Conservation (phyloP, 2,113 vertebrate genomes). For the Bucco capensis region DNA sequence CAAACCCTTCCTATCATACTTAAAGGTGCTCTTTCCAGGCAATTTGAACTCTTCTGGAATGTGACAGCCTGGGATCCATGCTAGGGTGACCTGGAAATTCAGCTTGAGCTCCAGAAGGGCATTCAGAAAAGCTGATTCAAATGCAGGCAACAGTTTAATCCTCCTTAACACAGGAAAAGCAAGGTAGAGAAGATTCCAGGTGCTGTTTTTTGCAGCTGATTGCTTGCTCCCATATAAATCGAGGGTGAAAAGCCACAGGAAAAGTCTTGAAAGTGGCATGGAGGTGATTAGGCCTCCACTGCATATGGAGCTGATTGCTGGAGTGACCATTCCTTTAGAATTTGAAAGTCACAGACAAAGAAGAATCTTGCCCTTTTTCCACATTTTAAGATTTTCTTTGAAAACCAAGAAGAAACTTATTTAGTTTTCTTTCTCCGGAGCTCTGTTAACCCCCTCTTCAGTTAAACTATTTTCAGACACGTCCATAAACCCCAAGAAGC, state of each 20-base stretch:
- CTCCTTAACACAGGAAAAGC: neutral
- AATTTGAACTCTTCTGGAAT: neutral
- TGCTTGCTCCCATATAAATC: neutral
- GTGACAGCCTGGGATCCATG: neutral
- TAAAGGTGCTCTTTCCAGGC: neutral
- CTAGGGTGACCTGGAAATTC: neutral
- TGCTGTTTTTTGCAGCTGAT: neutral
- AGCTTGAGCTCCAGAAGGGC: neutral
- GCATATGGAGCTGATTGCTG: neutral
- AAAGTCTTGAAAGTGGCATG: neutral
- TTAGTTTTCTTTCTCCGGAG: neutral
- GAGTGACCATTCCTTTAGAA: neutral
- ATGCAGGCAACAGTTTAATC: neutral
- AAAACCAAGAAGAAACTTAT: neutral
- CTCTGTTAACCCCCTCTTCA: neutral
- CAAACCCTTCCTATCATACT: neutral
- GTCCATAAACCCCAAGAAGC: neutral
- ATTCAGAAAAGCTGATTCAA: conserved; percentile 3
- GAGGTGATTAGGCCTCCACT: neutral
- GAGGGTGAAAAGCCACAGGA: neutral
- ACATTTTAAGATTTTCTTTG: neutral
- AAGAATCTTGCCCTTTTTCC: neutral
- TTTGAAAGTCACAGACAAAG: neutral
- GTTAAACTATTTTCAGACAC: neutral
- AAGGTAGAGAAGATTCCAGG: neutral